A percentile compares a stretch with the other conserved stretches of the same genome.
Conservation (phyloP, 2,113 vertebrate genomes). For the Poeciliopsis turrubarensis region DNA sequence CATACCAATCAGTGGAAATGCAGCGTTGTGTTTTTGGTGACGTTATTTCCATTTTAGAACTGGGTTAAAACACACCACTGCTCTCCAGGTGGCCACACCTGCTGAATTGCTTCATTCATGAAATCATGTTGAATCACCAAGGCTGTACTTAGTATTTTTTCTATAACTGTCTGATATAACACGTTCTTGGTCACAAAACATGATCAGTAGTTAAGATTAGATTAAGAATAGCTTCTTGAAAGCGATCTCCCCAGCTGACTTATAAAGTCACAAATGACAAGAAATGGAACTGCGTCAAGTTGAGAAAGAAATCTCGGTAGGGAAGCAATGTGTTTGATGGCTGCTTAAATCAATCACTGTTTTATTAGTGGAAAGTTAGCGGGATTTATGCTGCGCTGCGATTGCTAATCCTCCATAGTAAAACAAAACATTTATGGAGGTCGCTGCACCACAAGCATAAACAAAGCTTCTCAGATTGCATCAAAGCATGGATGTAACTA, state of each 20-base stretch:
- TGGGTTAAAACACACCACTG: too few relatives aligned
- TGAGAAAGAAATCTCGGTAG: neutral
- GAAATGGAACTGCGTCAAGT: neutral
- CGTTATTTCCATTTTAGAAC: too few relatives aligned
- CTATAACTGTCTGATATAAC: too few relatives aligned
- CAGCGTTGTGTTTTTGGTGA: too few relatives aligned
- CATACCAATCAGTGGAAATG: too few relatives aligned
- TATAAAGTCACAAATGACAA: neutral
- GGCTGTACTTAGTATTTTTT: neutral
- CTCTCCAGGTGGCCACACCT: neutral
- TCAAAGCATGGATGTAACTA: slow-evolving; percentile 22
- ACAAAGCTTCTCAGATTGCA: slow-evolving; percentile 21
- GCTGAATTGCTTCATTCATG: neutral
- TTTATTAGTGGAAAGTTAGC: slow-evolving; percentile 4
- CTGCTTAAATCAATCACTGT: neutral
- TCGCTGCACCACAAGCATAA: neutral
- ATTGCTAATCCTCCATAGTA: neutral
- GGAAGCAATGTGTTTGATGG: neutral
- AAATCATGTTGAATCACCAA: neutral
- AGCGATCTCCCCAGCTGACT: neutral
- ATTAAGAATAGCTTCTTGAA: too few relatives aligned
- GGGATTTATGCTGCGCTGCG: neutral
- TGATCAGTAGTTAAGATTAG: too few relatives aligned
- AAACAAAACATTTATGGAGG: slow-evolving; percentile 2
- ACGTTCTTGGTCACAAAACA: too few relatives aligned